Conservation (phyloP, 2,113 vertebrate genomes). For the Nannobrachium achirus region DNA sequence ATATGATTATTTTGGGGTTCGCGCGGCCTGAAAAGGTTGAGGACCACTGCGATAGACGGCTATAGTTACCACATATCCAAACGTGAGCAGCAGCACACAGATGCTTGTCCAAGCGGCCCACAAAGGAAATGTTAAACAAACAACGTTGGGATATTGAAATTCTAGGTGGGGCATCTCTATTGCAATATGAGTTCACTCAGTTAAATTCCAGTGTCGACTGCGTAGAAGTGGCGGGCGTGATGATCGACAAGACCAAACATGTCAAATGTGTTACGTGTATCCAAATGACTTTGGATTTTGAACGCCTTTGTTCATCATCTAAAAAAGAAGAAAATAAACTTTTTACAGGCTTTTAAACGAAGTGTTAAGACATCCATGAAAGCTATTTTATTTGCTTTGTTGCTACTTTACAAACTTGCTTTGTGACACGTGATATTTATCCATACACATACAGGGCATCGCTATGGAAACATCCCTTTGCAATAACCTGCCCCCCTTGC, state of each 20-base stretch:
- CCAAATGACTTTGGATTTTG: neutral
- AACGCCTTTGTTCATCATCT: neutral
- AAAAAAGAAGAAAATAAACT: constrained; percentile 4
- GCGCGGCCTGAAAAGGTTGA: no score
- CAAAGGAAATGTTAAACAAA: neutral
- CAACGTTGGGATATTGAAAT: neutral
- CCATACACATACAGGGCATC: constrained; percentile 73
- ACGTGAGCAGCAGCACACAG: neutral
- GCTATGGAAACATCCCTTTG: constrained; percentile 79
- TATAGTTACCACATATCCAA: neutral
- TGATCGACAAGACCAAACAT: constrained; percentile 49
- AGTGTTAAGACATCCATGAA: constrained; percentile 30
- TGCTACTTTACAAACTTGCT: constrained; percentile 52
- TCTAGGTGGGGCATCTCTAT: constrained; percentile 13
- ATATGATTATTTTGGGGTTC: no score
- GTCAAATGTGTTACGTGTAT: constrained; percentile 33
- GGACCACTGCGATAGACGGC: neutral
- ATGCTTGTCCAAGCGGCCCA: neutral
- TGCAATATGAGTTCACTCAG: neutral
- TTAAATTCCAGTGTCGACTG: constrained; percentile 19
- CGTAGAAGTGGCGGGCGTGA: neutral
- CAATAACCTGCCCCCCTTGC: constrained; percentile 76
- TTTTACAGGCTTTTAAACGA: neutral
- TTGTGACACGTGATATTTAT: constrained; percentile 78
- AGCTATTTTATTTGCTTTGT: constrained; percentile 34